Conservation (phyloP, 1,140 invertebrate genomes). For the Neuroterus valhalla region DNA sequence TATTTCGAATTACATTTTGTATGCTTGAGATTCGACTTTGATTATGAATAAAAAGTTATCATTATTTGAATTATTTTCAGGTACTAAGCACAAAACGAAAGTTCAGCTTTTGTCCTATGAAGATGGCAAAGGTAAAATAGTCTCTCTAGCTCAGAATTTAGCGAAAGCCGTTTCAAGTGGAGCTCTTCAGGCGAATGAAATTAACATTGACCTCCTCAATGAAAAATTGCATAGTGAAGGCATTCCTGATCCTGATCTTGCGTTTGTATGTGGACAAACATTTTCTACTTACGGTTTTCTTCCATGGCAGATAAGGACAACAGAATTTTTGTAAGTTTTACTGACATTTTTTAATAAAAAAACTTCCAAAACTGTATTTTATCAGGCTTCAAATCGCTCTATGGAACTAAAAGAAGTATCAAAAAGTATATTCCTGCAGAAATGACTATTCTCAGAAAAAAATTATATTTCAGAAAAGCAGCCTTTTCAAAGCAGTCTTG, state of each 20-base stretch:
- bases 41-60: no score
- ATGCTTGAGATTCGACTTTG: no score
- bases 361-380: no score
- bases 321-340: conserved; percentile 79
- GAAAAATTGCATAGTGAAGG: conserved; percentile 70
- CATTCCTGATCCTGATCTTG: conserved; percentile 82
- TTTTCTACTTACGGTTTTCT: conserved; percentile 79
- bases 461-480: no score
- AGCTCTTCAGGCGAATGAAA: conserved; percentile 63
- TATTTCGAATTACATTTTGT: background rate
- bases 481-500: no score
- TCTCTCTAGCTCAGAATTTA: conserved; percentile 64
- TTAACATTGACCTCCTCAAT: conserved; percentile 73
- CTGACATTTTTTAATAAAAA: conserved; percentile 11
- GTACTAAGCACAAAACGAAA: conserved; percentile 67
- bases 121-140: conserved; percentile 78
- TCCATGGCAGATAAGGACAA: conserved; percentile 83
- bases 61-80: conserved; percentile 36
- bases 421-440: no score
- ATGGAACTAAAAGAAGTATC: no score
- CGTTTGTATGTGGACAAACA: conserved; percentile 77
- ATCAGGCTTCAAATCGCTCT: no score
- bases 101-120: conserved; percentile 71
- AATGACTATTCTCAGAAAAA: conserved; percentile 23
- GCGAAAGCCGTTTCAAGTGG: conserved; percentile 62